phyloP scores from a whole-genome alignment of 1,140 invertebrate species.

The Lineus longissimus region DNA sequence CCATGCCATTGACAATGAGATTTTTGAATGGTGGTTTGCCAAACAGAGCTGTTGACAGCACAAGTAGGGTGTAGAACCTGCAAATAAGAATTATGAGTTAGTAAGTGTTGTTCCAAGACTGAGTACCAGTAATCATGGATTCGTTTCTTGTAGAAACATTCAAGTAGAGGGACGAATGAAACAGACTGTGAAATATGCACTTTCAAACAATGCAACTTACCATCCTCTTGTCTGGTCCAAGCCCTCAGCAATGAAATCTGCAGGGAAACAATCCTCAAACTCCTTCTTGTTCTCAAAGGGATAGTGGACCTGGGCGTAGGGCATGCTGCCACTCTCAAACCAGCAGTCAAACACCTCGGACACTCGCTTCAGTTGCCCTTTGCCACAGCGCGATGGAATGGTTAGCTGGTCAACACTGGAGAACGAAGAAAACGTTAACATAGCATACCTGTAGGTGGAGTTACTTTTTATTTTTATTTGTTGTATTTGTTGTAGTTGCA shows the following conservation, averaged over 20 bases:
- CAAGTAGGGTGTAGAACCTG: constrained; percentile 93
- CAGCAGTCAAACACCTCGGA: constrained; percentile 99
- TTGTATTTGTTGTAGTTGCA: too few species aligned
- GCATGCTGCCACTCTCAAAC: constrained; percentile 99
- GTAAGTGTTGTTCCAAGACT: too few species aligned
- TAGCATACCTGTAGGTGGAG: too few species aligned
- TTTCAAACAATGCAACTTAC: constrained; percentile 45
- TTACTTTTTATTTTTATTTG: too few species aligned
- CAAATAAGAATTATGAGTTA: too few species aligned
- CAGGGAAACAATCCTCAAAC: constrained; percentile 95
- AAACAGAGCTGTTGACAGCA: constrained; percentile 94
- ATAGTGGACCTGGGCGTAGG: constrained; percentile 95
- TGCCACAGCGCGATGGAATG: constrained; percentile 86
- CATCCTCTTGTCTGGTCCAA: constrained; percentile 99
- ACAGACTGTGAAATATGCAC: background rate
- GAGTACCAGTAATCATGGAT: too few species aligned
- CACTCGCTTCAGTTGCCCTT: constrained; percentile 78
- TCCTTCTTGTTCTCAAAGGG: constrained; percentile 83
- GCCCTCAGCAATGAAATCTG: constrained; percentile 98
- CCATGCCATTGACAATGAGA: constrained; percentile 90
- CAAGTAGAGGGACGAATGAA: background rate
- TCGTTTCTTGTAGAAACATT: background rate
- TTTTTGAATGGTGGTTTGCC: constrained; percentile 97
- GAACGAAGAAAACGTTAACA: constrained; percentile 18
- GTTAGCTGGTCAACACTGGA: constrained; percentile 81